Evolutionary conservation across 2,797 vertebrate genomes (phyloP).

Genomic region (Ataeniobius toweri): DNA sequence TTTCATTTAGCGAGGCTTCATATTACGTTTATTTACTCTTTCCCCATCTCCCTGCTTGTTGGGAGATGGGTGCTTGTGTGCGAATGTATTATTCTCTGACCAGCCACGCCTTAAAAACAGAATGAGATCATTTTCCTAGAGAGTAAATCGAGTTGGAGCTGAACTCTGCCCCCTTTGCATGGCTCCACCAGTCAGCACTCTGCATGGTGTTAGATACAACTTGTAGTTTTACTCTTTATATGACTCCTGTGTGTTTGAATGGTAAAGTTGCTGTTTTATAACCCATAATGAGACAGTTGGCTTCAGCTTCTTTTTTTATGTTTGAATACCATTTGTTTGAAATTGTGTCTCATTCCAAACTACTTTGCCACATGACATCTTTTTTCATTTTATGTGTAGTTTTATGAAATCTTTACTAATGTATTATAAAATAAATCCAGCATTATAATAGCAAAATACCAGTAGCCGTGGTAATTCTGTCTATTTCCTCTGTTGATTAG

Average conservation of each 20-base stretch:
- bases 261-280: conserved; percentile 3
- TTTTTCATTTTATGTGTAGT: neutral
- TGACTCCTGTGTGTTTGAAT: neutral
- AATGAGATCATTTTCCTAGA: conserved; percentile 76
- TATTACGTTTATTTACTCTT: conserved; percentile 26
- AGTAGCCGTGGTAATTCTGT: neutral
- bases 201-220: neutral
- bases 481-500: neutral
- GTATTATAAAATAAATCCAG: neutral
- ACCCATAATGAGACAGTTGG: neutral
- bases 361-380: neutral
- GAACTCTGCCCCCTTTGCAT: conserved; percentile 34
- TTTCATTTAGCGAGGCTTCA: conserved; percentile 27
- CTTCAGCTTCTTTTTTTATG: conserved; percentile 5
- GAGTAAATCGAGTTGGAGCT: conserved; percentile 63
- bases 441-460: neutral
- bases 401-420: neutral
- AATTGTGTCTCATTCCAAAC: neutral
- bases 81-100: conserved; percentile 53
- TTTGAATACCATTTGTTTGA: neutral
- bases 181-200: conserved; percentile 8
- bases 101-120: conserved; percentile 72
- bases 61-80: conserved; percentile 22
- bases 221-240: conserved; percentile 5
- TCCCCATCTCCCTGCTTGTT: conserved; percentile 21